Conservation (phyloP, 30 jellyfish, hydroid and myxozoan genomes). For the Catostylus mosaicus region DNA sequence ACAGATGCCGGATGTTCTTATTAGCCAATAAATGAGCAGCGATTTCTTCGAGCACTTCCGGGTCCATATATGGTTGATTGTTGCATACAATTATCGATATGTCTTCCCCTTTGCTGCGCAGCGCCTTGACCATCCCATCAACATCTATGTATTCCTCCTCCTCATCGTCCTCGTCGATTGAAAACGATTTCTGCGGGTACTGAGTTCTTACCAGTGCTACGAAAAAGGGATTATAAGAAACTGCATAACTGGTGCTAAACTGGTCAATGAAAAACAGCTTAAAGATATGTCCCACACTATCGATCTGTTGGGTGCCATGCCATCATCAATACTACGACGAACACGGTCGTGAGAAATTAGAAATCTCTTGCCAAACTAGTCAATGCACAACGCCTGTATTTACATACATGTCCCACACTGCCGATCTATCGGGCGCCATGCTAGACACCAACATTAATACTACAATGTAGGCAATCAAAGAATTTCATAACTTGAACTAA, state of each 20-base stretch:
- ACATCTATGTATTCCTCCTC: slow-evolving; percentile 59
- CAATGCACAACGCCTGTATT: no score
- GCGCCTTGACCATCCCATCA: slow-evolving; percentile 67
- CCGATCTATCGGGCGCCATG: no score
- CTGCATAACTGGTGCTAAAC: not conserved
- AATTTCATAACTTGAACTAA: no score
- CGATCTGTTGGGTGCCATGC: no score
- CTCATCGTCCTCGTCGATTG: slow-evolving; percentile 67
- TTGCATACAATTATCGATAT: slow-evolving; percentile 62
- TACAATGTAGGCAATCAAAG: no score
- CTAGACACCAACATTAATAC: no score
- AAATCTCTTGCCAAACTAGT: no score
- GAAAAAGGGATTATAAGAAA: not conserved
- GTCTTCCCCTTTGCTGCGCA: slow-evolving; percentile 75
- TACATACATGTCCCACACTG: no score
- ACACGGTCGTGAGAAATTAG: no score
- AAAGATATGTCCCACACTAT: no score
- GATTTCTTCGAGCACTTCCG: slow-evolving; percentile 77
- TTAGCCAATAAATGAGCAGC: slow-evolving; percentile 76
- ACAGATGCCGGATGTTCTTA: slow-evolving; percentile 65
- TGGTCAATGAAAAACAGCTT: not conserved
- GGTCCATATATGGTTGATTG: slow-evolving; percentile 72
- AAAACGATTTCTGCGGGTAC: slow-evolving; percentile 68
- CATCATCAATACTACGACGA: no score
- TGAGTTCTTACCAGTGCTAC: slow-evolving; percentile 58